Conservation (phyloP, 35 echinoderm and acorn worm species). For the Lytechinus variegatus region DNA sequence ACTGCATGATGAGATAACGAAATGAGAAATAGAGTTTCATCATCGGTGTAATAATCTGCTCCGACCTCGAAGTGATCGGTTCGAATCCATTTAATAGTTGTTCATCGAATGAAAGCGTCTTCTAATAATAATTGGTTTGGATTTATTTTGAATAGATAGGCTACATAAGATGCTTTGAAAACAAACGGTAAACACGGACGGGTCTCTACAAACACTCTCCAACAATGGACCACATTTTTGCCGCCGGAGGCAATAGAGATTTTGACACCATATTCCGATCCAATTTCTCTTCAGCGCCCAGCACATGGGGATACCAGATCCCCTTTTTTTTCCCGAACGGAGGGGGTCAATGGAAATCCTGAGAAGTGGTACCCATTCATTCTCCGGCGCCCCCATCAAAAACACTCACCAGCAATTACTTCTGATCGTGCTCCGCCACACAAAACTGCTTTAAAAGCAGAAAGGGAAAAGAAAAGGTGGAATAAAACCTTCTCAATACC, state of each 20-base stretch:
- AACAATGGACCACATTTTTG: conserved; percentile 13
- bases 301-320: background rate
- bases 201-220: background rate
- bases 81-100: background rate
- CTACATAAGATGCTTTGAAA: background rate
- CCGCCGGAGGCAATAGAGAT: background rate
- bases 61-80: background rate
- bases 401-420: conserved; percentile 21
- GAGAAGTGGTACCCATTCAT: conserved; percentile 9
- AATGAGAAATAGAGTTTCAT: no score
- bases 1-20: no score
- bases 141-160: background rate
- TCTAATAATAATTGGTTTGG: background rate
- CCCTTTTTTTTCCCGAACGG: background rate
- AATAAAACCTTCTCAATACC: conserved; percentile 27
- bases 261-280: background rate
- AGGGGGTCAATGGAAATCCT: background rate
- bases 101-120: background rate
- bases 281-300: background rate
- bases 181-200: background rate
- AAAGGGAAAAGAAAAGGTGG: background rate
- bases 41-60: background rate
- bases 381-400: background rate
- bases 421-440: conserved; percentile 23
- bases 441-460: background rate